These are phyloP conservation scores for Halocaridina rubra DNA, from an alignment of 2,888 invertebrate genomes.

Conservation along the genomic window DNA sequence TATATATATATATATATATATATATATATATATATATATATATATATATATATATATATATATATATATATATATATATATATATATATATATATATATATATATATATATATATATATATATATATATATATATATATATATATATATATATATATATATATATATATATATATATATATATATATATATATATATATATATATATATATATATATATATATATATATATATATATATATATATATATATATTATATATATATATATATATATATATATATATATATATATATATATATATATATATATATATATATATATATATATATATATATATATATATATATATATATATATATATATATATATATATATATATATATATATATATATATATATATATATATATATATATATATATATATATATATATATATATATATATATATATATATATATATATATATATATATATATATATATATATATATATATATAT, in stretches of 20 bases:
- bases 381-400: background rate
- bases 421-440: background rate
- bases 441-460: background rate
- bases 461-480: background rate
- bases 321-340: slow-evolving; percentile 1
- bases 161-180: no score
- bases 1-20: no score
- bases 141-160: no score
- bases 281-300: background rate
- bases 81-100: no score
- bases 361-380: background rate
- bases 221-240: background rate
- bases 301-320: background rate
- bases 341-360: slow-evolving; percentile 8
- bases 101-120: no score
- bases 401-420: background rate
- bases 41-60: no score
- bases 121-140: no score
- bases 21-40: no score
- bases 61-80: no score
- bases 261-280: background rate
- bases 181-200: background rate
- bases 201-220: background rate
- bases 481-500: background rate
- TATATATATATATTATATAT: background rate